These are phyloP conservation scores for Mesorhabditis belari DNA, from an alignment of 2,888 invertebrate species.

Conservation along the genomic window DNA sequence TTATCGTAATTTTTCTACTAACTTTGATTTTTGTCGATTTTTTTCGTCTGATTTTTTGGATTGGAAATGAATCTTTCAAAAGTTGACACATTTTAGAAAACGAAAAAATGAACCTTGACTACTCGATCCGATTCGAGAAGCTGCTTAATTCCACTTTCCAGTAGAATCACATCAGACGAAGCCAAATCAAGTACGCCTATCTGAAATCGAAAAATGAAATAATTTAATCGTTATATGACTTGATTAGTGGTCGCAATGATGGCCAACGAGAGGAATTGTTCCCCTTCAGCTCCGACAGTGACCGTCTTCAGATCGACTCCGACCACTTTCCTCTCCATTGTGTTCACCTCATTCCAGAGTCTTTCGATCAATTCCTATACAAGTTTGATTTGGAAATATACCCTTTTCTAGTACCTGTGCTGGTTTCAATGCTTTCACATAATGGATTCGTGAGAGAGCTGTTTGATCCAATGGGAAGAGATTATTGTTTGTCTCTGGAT, in stretches of 20 bases:
- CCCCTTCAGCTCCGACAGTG: constrained; percentile 69
- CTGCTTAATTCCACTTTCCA: constrained; percentile 47
- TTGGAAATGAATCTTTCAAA: too few species aligned
- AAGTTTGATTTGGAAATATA: not conserved
- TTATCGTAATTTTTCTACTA: not conserved
- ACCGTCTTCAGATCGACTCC: constrained; percentile 89
- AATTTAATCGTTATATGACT: not conserved
- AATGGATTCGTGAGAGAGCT: constrained; percentile 39
- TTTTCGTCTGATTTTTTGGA: too few species aligned
- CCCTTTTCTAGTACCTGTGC: too few species aligned
- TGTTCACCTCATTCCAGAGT: constrained; percentile 36
- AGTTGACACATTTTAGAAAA: too few species aligned
- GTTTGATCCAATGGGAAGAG: constrained; percentile 46
- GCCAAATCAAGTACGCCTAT: constrained; percentile 50
- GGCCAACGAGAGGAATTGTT: constrained; percentile 78
- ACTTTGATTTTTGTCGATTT: not conserved
- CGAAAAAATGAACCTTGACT: constrained; percentile 39
- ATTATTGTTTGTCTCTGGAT: constrained; percentile 37
- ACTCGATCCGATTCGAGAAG: constrained; percentile 43
- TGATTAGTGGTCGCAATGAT: constrained; percentile 28
- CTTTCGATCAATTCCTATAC: constrained; percentile 34
- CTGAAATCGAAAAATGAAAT: constrained; percentile 69
- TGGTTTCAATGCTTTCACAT: constrained; percentile 45
- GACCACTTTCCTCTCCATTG: constrained; percentile 56
- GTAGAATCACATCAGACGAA: constrained; percentile 42